Evolutionary conservation across 1,140 invertebrate species (phyloP).

Genomic region (Drosophila nannoptera): DNA sequence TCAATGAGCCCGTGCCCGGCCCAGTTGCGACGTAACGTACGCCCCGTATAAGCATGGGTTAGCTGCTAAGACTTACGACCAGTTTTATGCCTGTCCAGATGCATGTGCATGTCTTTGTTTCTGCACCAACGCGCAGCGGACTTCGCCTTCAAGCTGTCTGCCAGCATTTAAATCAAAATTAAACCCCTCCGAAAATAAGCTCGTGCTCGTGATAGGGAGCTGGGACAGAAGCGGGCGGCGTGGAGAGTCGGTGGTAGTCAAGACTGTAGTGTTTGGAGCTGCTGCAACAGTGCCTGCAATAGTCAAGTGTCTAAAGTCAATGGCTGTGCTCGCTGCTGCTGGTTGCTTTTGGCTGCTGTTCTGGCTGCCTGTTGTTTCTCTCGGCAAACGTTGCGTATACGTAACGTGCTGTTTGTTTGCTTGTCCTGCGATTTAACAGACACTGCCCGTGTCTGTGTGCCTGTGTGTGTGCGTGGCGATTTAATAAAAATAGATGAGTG

Average conservation of each 20-base stretch:
- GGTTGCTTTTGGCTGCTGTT: not conserved
- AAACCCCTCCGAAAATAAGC: conserved; percentile 71
- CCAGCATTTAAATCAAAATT: conserved; percentile 75
- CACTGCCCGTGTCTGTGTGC: conserved; percentile 4
- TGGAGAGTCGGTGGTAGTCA: not conserved
- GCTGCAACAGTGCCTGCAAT: conserved; percentile 21
- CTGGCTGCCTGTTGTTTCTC: conserved; percentile 15
- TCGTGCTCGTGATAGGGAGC: not conserved
- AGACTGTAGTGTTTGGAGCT: not conserved
- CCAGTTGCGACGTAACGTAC: not conserved
- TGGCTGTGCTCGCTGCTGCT: conserved; percentile 22
- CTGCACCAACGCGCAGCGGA: conserved; percentile 61
- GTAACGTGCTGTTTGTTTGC: conserved; percentile 51
- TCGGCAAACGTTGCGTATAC: conserved; percentile 60
- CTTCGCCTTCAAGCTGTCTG: conserved; percentile 65
- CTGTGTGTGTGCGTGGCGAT: conserved; percentile 37
- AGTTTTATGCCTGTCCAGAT: conserved; percentile 52
- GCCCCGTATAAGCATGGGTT: not conserved
- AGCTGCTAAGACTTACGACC: not conserved
- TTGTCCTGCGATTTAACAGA: conserved; percentile 31
- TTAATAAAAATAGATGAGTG: conserved; percentile 77
- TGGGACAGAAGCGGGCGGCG: too few relatives aligned
- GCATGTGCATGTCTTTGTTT: conserved; percentile 53
- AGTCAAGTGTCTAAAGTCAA: conserved; percentile 67
- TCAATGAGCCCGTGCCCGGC: conserved; percentile 33